A percentile compares a stretch with the other conserved stretches of the same genome.
Evolutionary conservation across 2,888 invertebrate species (phyloP).

Genomic region (Lottia scabra): DNA sequence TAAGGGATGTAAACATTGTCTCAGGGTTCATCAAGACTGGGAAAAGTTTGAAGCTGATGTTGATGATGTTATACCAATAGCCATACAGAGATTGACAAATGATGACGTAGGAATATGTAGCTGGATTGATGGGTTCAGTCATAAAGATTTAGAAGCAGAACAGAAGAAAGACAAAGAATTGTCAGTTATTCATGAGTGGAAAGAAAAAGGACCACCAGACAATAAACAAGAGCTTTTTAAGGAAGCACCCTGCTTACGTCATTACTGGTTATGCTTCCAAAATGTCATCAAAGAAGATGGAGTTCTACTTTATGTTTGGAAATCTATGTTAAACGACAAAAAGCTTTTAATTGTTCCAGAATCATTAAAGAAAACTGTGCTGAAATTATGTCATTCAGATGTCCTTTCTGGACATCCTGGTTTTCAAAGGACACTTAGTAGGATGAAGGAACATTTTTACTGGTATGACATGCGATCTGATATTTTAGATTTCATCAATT

Average conservation of each 20-base stretch:
- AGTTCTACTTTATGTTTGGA: background rate
- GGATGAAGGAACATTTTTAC: background rate
- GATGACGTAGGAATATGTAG: too few species aligned
- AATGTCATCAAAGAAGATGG: background rate
- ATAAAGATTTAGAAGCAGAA: too few species aligned
- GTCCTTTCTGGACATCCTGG: background rate
- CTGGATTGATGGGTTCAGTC: too few species aligned
- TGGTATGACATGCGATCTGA: background rate
- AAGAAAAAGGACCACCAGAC: background rate
- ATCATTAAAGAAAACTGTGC: background rate
- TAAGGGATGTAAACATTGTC: slow-evolving; percentile 5
- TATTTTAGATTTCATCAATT: background rate
- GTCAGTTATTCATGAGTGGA: background rate
- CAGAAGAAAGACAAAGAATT: background rate
- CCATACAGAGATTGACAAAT: background rate
- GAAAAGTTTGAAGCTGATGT: background rate
- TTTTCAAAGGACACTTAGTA: background rate
- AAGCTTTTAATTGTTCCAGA: background rate
- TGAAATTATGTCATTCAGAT: background rate
- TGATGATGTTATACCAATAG: slow-evolving; percentile 5
- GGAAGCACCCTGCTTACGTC: background rate
- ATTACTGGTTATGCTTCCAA: background rate
- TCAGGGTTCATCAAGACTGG: background rate
- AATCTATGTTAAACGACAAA: background rate
- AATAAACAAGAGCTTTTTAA: background rate